A percentile compares a stretch with the other conserved stretches of the same genome.
Evolutionary conservation across 2,113 vertebrate species (phyloP).

Genomic region (Brachyhypopomus gauderio): DNA sequence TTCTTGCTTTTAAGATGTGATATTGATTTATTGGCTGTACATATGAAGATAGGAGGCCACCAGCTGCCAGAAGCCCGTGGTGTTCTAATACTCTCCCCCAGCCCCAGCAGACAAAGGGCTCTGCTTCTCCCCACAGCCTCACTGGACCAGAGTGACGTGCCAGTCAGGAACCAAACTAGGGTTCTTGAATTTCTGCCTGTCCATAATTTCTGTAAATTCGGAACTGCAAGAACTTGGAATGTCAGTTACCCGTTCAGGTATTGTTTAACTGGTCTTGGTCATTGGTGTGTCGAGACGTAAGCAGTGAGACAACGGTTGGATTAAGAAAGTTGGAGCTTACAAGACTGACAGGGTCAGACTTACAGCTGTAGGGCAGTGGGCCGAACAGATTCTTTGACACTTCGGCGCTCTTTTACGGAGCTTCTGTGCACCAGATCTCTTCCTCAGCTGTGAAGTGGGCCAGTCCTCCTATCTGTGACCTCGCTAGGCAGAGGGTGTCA

Average conservation of each 20-base stretch:
- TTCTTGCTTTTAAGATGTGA: constrained; percentile 77
- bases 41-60: constrained; percentile 70
- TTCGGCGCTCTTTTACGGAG: neutral
- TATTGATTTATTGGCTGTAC: constrained; percentile 81
- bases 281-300: neutral
- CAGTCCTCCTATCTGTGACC: constrained; percentile 55
- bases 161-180: neutral
- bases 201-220: too few species aligned
- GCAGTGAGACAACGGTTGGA: neutral
- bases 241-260: too few species aligned
- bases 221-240: too few species aligned
- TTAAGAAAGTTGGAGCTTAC: too few species aligned
- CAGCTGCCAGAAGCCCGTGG: constrained; percentile 70
- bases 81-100: constrained; percentile 35
- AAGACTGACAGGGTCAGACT: neutral
- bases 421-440: constrained; percentile 23
- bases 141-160: constrained; percentile 53
- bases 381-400: neutral
- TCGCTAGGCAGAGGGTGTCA: constrained; percentile 58
- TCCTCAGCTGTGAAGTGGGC: constrained; percentile 32
- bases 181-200: neutral
- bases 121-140: constrained; percentile 16
- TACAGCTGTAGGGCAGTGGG: neutral
- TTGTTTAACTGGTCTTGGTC: too few species aligned
- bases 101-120: constrained; percentile 59